Conservation (phyloP, 2,888 invertebrate genomes). For the Rugalucina vietnamica region DNA sequence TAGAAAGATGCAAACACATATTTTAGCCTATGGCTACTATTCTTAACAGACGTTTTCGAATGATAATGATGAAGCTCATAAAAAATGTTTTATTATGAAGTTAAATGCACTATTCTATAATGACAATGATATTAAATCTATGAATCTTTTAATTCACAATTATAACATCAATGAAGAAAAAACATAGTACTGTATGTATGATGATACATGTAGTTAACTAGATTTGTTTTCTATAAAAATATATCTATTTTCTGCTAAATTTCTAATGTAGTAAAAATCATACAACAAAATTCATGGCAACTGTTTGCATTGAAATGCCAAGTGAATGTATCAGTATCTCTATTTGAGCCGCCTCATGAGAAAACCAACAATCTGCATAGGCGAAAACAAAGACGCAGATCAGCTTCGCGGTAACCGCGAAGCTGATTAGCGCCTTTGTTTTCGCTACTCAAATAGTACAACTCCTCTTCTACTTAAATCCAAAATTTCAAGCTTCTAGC, state of each 20-base stretch:
- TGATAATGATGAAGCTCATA: too few species aligned
- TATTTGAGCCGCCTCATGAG: not conserved
- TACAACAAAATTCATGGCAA: not conserved
- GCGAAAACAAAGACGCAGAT: too few species aligned
- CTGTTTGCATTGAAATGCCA: not conserved
- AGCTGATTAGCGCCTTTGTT: too few species aligned
- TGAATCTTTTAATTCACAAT: not conserved
- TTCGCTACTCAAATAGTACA: too few species aligned
- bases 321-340: not conserved
- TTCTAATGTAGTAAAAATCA: too few species aligned
- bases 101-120: not conserved
- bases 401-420: too few species aligned
- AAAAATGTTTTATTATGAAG: not conserved
- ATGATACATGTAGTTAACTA: not conserved
- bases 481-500: too few species aligned
- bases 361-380: too few species aligned
- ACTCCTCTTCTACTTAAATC: too few species aligned
- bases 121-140: not conserved
- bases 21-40: too few species aligned
- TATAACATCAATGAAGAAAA: not conserved
- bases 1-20: too few species aligned
- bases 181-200: not conserved
- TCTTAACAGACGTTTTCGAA: too few species aligned
- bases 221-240: not conserved
- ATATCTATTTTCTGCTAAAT: not conserved